phyloP scores from a whole-genome alignment of 2,797 vertebrate species.

The Neomorphus geoffroyi region DNA sequence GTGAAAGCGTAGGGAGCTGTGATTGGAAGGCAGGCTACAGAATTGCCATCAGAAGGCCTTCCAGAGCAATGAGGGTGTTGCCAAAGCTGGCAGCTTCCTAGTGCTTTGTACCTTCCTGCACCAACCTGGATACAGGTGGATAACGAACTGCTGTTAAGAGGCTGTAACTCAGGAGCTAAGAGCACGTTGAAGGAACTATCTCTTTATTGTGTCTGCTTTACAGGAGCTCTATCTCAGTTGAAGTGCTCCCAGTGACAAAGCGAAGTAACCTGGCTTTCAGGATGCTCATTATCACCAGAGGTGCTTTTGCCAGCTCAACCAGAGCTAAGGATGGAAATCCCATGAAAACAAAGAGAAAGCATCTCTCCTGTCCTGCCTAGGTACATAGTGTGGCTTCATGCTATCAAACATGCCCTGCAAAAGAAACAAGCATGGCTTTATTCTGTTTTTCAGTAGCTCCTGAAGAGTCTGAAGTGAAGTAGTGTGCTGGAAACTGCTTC shows the following conservation, averaged over 20 bases:
- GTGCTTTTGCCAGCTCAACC: neutral
- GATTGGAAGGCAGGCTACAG: neutral
- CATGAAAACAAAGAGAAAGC: neutral
- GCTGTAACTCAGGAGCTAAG: neutral
- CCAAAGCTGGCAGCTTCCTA: neutral
- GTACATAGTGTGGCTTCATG: neutral
- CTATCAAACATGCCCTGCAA: neutral
- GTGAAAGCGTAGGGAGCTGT: neutral
- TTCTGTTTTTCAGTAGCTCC: neutral
- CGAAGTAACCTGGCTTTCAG: neutral
- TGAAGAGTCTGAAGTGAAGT: neutral
- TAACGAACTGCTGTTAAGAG: neutral
- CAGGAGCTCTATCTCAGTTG: neutral
- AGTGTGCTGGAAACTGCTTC: neutral
- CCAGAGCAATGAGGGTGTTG: rapidly evolving
- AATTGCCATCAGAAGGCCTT: neutral
- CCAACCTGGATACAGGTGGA: neutral
- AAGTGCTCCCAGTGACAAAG: neutral
- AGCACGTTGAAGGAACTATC: neutral
- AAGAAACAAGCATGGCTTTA: neutral
- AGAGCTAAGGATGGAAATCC: neutral
- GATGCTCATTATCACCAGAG: neutral
- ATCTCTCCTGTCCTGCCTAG: neutral
- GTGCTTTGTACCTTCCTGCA: neutral
- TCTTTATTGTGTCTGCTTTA: neutral